These are phyloP conservation scores for Mactromeris polynyma DNA, from an alignment of 2,888 invertebrate species.

Conservation along the genomic window DNA sequence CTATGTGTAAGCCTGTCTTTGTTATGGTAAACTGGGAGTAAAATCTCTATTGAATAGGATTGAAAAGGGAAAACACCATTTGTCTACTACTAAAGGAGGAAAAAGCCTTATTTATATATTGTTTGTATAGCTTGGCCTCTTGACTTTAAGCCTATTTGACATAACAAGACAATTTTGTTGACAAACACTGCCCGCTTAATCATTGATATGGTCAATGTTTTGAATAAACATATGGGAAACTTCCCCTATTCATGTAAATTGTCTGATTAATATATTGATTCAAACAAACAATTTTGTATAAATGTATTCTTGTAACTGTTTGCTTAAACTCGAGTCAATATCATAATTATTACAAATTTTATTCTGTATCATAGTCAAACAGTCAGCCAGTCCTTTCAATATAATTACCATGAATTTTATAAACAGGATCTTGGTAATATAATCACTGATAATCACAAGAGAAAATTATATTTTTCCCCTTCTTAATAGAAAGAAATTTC, in stretches of 20 bases:
- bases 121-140: too few relatives aligned
- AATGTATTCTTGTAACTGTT: not conserved
- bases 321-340: too few relatives aligned
- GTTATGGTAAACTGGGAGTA: slow-evolving; percentile 15
- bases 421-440: not conserved
- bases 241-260: not conserved
- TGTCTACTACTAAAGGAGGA: too few relatives aligned
- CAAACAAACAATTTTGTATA: not conserved
- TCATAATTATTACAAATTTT: not conserved
- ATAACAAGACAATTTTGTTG: not conserved
- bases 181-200: not conserved
- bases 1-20: not conserved
- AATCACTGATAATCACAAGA: too few relatives aligned
- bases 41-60: slow-evolving; percentile 1
- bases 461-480: too few relatives aligned
- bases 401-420: not conserved
- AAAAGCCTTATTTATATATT: too few relatives aligned
- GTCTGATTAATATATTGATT: not conserved
- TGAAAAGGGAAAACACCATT: too few relatives aligned
- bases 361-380: not conserved
- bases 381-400: not conserved
- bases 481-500: too few relatives aligned
- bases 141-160: too few relatives aligned
- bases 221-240: not conserved
- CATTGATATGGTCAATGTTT: not conserved